These are phyloP conservation scores for Mustela nigripes DNA, from an alignment of 2,113 vertebrate species.

Conservation along the genomic window DNA sequence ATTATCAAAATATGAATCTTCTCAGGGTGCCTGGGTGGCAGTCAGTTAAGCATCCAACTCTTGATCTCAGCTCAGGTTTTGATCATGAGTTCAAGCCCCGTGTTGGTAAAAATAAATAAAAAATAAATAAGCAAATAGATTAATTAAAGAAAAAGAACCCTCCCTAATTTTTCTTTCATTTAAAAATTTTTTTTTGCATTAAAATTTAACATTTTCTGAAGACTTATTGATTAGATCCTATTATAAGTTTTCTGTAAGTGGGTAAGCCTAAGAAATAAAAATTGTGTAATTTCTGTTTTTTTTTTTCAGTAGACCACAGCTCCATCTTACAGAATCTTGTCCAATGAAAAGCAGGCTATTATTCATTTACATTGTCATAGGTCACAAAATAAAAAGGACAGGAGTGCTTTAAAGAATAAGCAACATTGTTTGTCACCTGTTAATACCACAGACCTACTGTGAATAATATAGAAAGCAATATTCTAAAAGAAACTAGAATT, in stretches of 20 bases:
- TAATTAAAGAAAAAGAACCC: neutral
- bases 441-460: neutral
- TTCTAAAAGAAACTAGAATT: conserved; percentile 32
- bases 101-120: neutral
- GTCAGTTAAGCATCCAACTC: too few species aligned
- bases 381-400: neutral
- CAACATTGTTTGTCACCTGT: neutral
- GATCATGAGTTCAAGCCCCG: neutral
- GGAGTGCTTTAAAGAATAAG: neutral
- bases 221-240: neutral
- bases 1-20: neutral
- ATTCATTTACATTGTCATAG: neutral
- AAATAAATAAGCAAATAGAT: neutral
- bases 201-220: neutral
- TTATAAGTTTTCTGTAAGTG: neutral
- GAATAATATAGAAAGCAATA: neutral
- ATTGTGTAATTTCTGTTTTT: neutral
- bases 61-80: neutral
- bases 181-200: neutral
- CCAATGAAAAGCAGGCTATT: neutral
- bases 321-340: neutral
- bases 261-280: neutral
- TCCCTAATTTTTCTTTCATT: neutral
- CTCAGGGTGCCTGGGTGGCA: neutral
- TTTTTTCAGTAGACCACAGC: neutral